These are phyloP conservation scores for Ataeniobius toweri DNA, from an alignment of 2,797 vertebrate species.

Conservation along the genomic window DNA sequence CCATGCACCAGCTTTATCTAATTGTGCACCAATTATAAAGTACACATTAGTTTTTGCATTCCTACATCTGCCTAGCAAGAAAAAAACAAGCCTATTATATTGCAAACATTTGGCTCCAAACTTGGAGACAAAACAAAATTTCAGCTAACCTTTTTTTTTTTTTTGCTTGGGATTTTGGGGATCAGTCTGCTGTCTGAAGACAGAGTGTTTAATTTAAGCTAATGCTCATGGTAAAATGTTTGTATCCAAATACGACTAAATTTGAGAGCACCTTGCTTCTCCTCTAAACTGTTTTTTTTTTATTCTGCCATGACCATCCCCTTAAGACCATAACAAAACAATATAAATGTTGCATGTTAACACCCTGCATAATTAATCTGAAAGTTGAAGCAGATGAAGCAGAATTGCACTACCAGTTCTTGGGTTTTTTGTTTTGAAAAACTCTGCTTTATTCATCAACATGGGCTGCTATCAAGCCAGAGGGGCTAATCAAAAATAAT, in stretches of 20 bases:
- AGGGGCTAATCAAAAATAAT: conserved; percentile 43
- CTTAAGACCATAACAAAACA: not conserved
- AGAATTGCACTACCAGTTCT: conserved; percentile 10
- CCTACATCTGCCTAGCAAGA: conserved; percentile 43
- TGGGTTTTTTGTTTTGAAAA: conserved; percentile 18
- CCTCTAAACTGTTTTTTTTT: not conserved
- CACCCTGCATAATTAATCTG: conserved; percentile 13
- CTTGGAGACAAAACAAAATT: conserved; percentile 21
- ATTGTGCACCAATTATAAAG: conserved; percentile 52
- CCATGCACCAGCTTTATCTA: conserved; percentile 9
- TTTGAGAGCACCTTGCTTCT: conserved; percentile 7
- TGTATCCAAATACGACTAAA: conserved; percentile 32
- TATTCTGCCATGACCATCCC: conserved; percentile 1
- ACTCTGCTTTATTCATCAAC: conserved; percentile 17
- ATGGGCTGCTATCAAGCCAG: conserved; percentile 16
- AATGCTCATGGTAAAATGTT: conserved; percentile 29
- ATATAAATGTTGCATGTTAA: conserved; percentile 15
- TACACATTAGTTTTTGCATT: conserved; percentile 32
- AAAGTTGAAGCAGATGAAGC: conserved; percentile 11
- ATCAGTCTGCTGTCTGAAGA: conserved; percentile 21
- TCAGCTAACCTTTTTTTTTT: conserved; percentile 32
- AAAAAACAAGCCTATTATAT: conserved; percentile 40
- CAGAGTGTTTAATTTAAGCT: conserved; percentile 10
- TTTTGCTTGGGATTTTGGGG: conserved; percentile 30
- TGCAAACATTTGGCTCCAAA: conserved; percentile 35